Evolutionary conservation across 2,797 vertebrate species (phyloP).

Genomic region (Ambastaia sidthimunki): DNA sequence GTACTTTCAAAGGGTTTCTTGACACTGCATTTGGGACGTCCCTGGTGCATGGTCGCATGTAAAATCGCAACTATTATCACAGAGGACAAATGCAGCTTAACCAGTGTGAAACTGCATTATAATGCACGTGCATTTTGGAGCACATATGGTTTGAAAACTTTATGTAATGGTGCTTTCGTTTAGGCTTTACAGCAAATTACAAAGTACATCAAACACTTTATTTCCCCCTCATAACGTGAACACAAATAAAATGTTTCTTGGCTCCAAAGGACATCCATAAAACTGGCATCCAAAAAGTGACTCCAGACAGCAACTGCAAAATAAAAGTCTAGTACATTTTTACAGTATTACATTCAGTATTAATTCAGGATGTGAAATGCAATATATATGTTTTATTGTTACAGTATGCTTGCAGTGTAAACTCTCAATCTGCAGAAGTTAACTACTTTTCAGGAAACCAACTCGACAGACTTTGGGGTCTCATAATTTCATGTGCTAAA

Average conservation of each 20-base stretch:
- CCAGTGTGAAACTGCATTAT: background rate
- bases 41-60: slow-evolving; percentile 39
- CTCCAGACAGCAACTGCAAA: background rate
- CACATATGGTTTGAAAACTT: slow-evolving; percentile 12
- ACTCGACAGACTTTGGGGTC: background rate
- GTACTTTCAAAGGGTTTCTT: slow-evolving; percentile 29
- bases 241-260: slow-evolving; percentile 32
- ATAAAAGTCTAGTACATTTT: slow-evolving; percentile 13
- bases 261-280: slow-evolving; percentile 3
- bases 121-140: slow-evolving; percentile 12
- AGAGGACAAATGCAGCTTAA: slow-evolving; percentile 17
- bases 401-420: slow-evolving; percentile 5
- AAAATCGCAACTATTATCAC: slow-evolving; percentile 49
- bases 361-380: background rate
- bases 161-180: slow-evolving; percentile 2
- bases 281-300: slow-evolving; percentile 4
- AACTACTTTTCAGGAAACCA: slow-evolving; percentile 3
- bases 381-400: slow-evolving; percentile 15
- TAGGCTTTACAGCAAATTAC: slow-evolving; percentile 18
- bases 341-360: slow-evolving; percentile 9
- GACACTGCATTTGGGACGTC: slow-evolving; percentile 34
- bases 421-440: slow-evolving; percentile 13
- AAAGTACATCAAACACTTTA: slow-evolving; percentile 13
- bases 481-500: slow-evolving; percentile 35
- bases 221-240: background rate